phyloP scores from a whole-genome alignment of 1,140 invertebrate genomes.

The Cydia splendana region DNA sequence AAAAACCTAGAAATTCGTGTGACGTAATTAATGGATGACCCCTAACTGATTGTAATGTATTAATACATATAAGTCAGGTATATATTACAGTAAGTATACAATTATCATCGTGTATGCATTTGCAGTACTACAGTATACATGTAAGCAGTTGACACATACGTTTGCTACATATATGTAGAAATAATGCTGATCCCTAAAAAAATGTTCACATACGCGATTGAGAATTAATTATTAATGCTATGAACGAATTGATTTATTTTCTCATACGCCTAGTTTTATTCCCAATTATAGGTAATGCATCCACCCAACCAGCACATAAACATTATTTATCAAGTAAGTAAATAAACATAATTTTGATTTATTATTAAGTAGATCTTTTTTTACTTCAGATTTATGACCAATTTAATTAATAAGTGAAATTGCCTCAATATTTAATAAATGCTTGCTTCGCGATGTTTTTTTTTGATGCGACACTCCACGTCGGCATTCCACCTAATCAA shows the following conservation, averaged over 20 bases:
- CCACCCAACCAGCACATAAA: not conserved
- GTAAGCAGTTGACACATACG: too few species aligned
- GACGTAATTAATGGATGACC: too few species aligned
- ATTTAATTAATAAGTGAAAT: not conserved
- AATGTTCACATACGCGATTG: not conserved
- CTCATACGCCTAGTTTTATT: not conserved
- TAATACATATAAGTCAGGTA: too few species aligned
- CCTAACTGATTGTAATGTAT: too few species aligned
- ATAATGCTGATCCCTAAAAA: not conserved
- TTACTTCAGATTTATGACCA: not conserved
- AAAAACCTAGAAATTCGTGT: too few species aligned
- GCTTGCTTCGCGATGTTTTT: not conserved
- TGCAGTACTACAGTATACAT: too few species aligned
- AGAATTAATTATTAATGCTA: not conserved
- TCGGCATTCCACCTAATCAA: slow-evolving; percentile 19
- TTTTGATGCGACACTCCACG: not conserved
- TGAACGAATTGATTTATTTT: not conserved
- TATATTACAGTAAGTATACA: too few species aligned
- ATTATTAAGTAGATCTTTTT: not conserved
- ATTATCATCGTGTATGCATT: too few species aligned
- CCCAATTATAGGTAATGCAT: not conserved
- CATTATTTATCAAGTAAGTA: not conserved
- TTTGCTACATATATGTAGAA: too few species aligned
- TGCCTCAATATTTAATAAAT: not conserved
- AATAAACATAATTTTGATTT: not conserved